These are phyloP conservation scores for Scaptomyza parva DNA, from an alignment of 2,888 invertebrate species.

Conservation along the genomic window DNA sequence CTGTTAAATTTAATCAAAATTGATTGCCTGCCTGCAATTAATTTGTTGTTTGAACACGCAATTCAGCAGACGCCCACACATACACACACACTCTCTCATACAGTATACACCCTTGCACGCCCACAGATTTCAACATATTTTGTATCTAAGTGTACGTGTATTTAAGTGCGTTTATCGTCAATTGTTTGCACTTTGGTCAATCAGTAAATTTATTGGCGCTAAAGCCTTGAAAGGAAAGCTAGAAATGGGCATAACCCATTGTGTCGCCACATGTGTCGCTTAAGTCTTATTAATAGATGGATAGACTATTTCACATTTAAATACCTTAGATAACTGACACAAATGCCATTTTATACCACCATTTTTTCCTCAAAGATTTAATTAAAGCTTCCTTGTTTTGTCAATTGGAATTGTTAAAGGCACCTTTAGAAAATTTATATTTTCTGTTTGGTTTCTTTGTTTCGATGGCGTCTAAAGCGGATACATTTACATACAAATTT, in stretches of 20 bases:
- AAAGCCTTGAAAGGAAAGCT: constrained; percentile 56
- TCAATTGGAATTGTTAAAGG: too few species aligned
- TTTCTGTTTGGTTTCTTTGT: too few species aligned
- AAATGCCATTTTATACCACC: too few species aligned
- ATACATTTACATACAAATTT: too few species aligned
- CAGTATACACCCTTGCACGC: constrained; percentile 15
- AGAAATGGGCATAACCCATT: constrained; percentile 5
- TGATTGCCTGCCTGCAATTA: constrained; percentile 73
- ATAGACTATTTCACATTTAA: not conserved
- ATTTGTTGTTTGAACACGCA: constrained; percentile 76
- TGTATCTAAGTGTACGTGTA: constrained; percentile 10
- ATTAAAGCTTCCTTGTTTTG: too few species aligned
- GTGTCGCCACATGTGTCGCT: constrained; percentile 2
- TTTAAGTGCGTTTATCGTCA: constrained; percentile 34
- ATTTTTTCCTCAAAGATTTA: too few species aligned
- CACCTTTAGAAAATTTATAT: too few species aligned
- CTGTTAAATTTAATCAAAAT: constrained; percentile 74
- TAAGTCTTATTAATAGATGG: not conserved
- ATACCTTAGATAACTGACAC: not conserved
- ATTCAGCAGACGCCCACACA: constrained; percentile 48
- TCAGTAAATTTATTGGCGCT: constrained; percentile 74
- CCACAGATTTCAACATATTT: constrained; percentile 50
- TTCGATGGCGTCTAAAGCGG: too few species aligned
- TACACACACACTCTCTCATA: constrained; percentile 26
- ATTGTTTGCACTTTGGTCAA: constrained; percentile 65